Evolutionary conservation across 2,113 vertebrate species (phyloP), one percentile per base, ranked within the genome.

Genomic region (Sylvia atricapilla): DNA sequence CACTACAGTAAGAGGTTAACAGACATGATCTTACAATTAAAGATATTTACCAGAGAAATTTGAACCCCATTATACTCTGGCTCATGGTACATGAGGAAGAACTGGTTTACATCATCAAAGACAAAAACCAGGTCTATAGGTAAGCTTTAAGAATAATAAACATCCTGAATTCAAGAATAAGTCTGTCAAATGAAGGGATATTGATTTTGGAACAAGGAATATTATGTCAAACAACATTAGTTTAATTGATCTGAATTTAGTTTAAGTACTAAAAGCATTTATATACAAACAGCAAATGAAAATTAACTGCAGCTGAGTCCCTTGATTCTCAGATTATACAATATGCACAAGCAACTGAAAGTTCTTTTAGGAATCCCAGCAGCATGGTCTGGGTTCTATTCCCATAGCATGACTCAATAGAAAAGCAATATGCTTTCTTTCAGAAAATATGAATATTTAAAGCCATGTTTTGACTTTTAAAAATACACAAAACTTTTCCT

Each of bases 71-170:
- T 98, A 97, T 97, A 91, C 39, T 97, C 93, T 97, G 97, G 97
- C 90, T 93, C 96, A 95, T 87, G 84, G 93, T 97, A 91, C 78
- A 86, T 93, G 86, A 97, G 96, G 97, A 98, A 98, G 97, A 98
- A 97, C 98, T 98, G 98, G 63, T 98, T 98, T 98, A 97, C 98
- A 98, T 99, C 98, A 98, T 97, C 95, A 96, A 93, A 97, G 98
- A 98, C 98, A 98, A 98, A 98, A 98, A 95, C 90, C 98, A 98
- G 97, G 98, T 98, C 98, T 98, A 98, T 98, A 98, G 98, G 98
- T 98, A 98, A 98, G 98, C 98, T 97, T 97, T 98, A 98, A 98
- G 97, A 98, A 98, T 98, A 98, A 98, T 98, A 98, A 98, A 98
- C 98, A 98, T 97, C 96, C 98, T 98, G 97, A 98, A 98, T 97